Conservation (phyloP, 2,797 vertebrate genomes). For the Menidia menidia region DNA sequence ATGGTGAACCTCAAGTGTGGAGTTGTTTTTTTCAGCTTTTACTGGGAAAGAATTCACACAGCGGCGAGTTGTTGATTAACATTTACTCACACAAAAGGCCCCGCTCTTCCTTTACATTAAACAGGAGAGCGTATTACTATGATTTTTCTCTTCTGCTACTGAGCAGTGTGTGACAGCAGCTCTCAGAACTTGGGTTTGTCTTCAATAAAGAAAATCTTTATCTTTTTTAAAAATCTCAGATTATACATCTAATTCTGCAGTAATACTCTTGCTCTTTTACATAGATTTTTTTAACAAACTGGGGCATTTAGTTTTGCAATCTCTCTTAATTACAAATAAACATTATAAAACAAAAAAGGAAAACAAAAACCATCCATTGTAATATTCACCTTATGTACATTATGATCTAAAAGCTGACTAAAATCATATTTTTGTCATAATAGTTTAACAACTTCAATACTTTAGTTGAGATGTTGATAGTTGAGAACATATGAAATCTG, state of each 20-base stretch:
- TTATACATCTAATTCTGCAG: too few species aligned
- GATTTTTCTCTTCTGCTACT: too few species aligned
- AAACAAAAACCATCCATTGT: too few species aligned
- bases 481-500: not conserved
- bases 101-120: too few species aligned
- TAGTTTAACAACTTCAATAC: not conserved
- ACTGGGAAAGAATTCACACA: not conserved
- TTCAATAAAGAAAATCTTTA: too few species aligned
- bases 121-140: too few species aligned
- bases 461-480: too few species aligned
- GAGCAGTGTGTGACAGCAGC: too few species aligned
- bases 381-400: too few species aligned
- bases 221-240: too few species aligned
- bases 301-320: not conserved
- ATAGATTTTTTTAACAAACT: not conserved
- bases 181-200: too few species aligned
- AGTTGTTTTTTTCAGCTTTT: not conserved
- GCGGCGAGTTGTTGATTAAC: not conserved
- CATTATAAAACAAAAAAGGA: too few species aligned
- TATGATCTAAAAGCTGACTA: not conserved
- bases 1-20: not conserved
- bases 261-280: not conserved
- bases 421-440: slow-evolving; percentile 5
- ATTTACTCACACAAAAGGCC: not conserved
- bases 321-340: not conserved